Base-by-base conservation (phyloP, 2,113 vertebrate genomes). In the Lepisosteus osseus region DNA sequence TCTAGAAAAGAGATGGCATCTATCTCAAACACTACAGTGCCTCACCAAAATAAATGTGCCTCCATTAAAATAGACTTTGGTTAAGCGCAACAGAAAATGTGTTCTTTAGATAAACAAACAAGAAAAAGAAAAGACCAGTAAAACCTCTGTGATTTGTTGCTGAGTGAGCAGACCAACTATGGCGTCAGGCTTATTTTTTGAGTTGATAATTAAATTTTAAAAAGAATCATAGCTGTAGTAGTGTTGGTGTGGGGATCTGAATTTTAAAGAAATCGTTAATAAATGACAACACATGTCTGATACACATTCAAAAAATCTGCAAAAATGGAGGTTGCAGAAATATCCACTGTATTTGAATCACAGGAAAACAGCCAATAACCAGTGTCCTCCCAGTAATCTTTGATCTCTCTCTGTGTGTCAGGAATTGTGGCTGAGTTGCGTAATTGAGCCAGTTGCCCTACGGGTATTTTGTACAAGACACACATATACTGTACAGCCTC, bases 361-460 rank as follows among this genome's bases (percentile, higher is more conserved):
- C 15, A 72, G 51, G 71, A 47, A 67, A 67, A 44, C 59, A 71
- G 54, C 43, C 47, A 17, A 70, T 29, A 56, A 65, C 45, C 59
- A 42, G 66, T 42, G 29, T 65, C 51, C 65, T 69, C 71, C 68
- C 65, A 79, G 85, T 78, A 80, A 78, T 79, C 78, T 82, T 73
- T 80, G 77, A 83, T 82, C 71, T 78, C 68, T 69, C 69, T 8
- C 44, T 47, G 51, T 54, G n/a, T 45, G 44, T 29, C 17, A 54
- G 43, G 75, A 69, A 80, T 85, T 74, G 82, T 83, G 84, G 77
- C 80, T 72, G 74, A 74, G 67, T 71, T 72, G 76, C 77, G 68
- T 80, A 80, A 83, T 85, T 82, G 72, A 82, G 70, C 71, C 78
- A 74, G 83, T 74, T 71, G 67, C 72, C 73, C 83, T 72, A 54